phyloP scores from a whole-genome alignment of 2,888 invertebrate genomes.

The Scaptomyza tumidula region DNA sequence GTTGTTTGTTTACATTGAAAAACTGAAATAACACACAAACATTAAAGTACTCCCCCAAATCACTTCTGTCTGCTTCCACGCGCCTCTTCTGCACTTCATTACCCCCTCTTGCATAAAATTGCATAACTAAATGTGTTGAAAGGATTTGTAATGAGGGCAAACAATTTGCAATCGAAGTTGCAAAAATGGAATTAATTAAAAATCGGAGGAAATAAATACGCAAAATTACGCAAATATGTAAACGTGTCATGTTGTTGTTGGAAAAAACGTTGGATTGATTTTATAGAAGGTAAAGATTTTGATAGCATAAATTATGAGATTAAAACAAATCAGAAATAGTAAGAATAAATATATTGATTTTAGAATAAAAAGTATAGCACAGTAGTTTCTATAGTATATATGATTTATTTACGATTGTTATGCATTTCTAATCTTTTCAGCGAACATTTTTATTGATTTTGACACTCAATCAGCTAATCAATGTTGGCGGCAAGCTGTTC shows the following conservation, averaged over 20 bases:
- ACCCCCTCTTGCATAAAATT: constrained; percentile 19
- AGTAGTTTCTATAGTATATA: too few species aligned
- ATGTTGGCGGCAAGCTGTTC: too few species aligned
- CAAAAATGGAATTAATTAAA: constrained; percentile 58
- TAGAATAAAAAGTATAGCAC: too few species aligned
- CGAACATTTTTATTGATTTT: too few species aligned
- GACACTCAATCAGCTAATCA: too few species aligned
- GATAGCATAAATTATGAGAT: not conserved
- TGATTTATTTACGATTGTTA: too few species aligned
- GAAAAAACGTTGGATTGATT: not conserved
- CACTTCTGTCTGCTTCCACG: not conserved
- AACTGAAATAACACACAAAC: constrained; percentile 35
- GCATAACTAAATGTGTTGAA: constrained; percentile 60
- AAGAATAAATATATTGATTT: too few species aligned
- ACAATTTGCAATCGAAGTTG: constrained; percentile 52
- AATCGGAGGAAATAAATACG: constrained; percentile 5
- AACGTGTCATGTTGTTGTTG: constrained; percentile 28
- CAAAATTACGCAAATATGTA: constrained; percentile 29
- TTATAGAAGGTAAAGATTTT: not conserved
- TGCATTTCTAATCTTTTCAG: too few species aligned
- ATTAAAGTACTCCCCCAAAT: constrained; percentile 9
- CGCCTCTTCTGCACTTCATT: not conserved
- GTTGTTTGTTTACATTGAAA: constrained; percentile 45
- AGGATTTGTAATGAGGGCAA: constrained; percentile 48
- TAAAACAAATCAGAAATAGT: not conserved